Evolutionary conservation across 2,797 vertebrate species (phyloP), one percentile per base, ranked within the genome.

Genomic region (Pangasius sanitwongsei): DNA sequence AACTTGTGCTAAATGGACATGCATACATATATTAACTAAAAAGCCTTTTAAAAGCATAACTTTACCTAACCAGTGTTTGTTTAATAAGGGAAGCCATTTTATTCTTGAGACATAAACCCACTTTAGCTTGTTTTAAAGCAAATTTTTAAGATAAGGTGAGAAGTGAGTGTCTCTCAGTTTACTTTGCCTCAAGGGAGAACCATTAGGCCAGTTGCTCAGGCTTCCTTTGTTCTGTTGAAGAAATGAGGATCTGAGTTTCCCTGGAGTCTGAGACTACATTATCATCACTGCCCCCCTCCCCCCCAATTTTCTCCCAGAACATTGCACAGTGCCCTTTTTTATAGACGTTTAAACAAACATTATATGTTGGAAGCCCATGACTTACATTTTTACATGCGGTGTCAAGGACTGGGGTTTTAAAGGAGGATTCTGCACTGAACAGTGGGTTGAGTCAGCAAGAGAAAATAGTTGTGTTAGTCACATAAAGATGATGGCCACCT

Each of bases 401-500:
- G 93, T 93, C 93, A 94, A 93, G 92, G 92, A 91, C 92, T 93
- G 93, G 90, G 93, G 91, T 91, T 92, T 92, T 90, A 94, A 92
- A 94, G 91, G 92, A 96, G 85, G 67, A n/a, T 92, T 94, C 94
- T 92, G 90, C 93, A 86, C 92, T 94, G 92, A 92, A 93, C 91
- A 90, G 86, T 89, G 91, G 93, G 92, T 95, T 95, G 95, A 96
- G 93, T 96, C 95, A 95, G 93, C 92, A 88, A 94, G 93, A 95
- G 92, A 96, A 96, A 96, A 95, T 95, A 96, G 96, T 94, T 93
- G 93, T 93, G 92, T 95, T 95, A 95, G 95, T 96, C 95, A 96
- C 96, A 94, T 96, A 95, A 96, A 96, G 95, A 97, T 96, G 96
- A 96, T 95, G 93, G 95, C 95, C 95, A 95, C 95, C 92, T 94